These are phyloP conservation scores for Diorhabda elongata DNA, from an alignment of 1,140 invertebrate genomes.

Conservation along the genomic window DNA sequence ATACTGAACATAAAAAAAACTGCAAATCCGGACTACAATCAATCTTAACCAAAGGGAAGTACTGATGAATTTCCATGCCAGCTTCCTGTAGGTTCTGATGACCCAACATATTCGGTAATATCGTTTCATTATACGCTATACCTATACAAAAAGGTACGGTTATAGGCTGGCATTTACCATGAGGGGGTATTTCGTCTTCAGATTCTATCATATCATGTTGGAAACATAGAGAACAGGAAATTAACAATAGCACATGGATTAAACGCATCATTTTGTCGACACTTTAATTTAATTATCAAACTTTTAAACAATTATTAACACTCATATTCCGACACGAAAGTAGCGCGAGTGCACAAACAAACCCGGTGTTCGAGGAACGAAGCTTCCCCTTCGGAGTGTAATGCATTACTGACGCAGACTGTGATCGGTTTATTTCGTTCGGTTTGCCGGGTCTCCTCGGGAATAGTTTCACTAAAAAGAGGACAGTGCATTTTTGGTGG, in stretches of 20 bases:
- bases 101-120: conserved; percentile 91
- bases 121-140: conserved; percentile 91
- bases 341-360: conserved; percentile 3
- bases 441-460: background rate
- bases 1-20: conserved; percentile 95
- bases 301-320: background rate
- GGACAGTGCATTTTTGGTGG: too few relatives aligned
- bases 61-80: conserved; percentile 88
- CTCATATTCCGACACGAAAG: background rate
- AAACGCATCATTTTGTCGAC: conserved; percentile 16
- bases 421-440: background rate
- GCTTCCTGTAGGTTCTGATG: conserved; percentile 95
- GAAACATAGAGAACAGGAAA: background rate
- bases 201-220: conserved; percentile 26
- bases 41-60: conserved; percentile 92
- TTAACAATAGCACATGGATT: conserved; percentile 8
- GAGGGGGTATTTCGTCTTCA: conserved; percentile 52
- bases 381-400: background rate
- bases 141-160: conserved; percentile 89
- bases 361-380: background rate
- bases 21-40: conserved; percentile 91
- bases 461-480: background rate
- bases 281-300: background rate
- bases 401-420: conserved; percentile 6
- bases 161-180: conserved; percentile 88